Conservation (phyloP, 2,888 invertebrate genomes). For the Nycteola revayana region DNA sequence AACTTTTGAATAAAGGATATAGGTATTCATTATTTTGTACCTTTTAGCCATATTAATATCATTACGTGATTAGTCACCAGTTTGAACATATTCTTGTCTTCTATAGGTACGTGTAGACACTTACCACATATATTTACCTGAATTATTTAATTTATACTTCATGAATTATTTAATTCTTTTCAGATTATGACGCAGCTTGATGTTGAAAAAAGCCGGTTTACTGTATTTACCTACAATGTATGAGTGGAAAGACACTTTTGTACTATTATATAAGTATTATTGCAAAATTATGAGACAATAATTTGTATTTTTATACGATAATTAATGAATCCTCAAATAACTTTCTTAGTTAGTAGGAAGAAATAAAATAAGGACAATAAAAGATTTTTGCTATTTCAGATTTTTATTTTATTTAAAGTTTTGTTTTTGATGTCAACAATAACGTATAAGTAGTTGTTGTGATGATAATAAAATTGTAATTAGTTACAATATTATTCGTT, state of each 20-base stretch:
- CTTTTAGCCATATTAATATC: too few relatives aligned
- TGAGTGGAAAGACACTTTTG: too few relatives aligned
- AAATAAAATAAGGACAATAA: constrained; percentile 47
- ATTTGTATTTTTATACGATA: constrained; percentile 21
- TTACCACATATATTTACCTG: too few relatives aligned
- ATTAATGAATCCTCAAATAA: constrained; percentile 14
- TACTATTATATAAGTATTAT: too few relatives aligned
- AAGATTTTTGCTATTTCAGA: constrained; percentile 57
- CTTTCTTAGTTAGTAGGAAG: constrained; percentile 7
- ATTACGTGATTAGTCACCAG: too few relatives aligned
- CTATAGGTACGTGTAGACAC: too few relatives aligned
- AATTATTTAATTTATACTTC: too few relatives aligned
- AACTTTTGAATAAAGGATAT: too few relatives aligned
- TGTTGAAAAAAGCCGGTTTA: background rate
- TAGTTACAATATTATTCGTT: constrained; percentile 8
- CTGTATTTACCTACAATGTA: too few relatives aligned
- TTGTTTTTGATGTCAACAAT: constrained; percentile 67
- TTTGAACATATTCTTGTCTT: too few relatives aligned
- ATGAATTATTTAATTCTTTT: constrained; percentile 31
- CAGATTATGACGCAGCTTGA: constrained; percentile 56
- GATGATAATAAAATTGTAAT: constrained; percentile 22
- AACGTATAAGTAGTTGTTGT: constrained; percentile 34
- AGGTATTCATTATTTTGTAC: too few relatives aligned
- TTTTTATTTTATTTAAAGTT: constrained; percentile 63
- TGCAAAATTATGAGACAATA: constrained; percentile 3